These are phyloP conservation scores for Lacerta viridis DNA, from an alignment of 2,797 vertebrate genomes.

Conservation along the genomic window DNA sequence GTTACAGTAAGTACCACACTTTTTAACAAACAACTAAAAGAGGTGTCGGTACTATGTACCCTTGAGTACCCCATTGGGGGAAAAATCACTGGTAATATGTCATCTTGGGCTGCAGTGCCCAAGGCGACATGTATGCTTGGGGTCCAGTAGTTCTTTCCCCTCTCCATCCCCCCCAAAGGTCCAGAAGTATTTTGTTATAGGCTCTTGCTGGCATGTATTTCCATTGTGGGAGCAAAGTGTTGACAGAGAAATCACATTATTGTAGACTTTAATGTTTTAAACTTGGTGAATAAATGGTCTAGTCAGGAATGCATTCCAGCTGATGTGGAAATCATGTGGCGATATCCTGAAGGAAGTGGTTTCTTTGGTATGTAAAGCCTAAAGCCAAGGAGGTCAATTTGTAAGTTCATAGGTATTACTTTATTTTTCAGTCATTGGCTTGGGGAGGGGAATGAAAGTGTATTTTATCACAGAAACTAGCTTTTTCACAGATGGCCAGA, in stretches of 20 bases:
- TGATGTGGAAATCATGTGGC: no score
- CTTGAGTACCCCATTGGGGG: no score
- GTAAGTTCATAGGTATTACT: not conserved
- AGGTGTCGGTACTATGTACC: no score
- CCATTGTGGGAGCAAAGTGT: not conserved
- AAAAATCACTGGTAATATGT: not conserved
- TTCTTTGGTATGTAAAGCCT: not conserved
- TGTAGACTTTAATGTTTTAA: not conserved
- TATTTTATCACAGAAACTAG: not conserved
- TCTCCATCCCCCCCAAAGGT: not conserved
- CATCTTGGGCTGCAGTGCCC: not conserved
- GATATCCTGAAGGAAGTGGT: not conserved
- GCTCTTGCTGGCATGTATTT: not conserved
- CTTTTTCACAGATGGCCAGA: not conserved
- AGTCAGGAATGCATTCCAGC: not conserved
- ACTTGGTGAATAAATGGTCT: not conserved
- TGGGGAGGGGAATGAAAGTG: not conserved
- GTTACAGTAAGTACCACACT: no score
- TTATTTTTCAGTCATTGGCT: not conserved
- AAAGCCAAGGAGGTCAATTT: not conserved
- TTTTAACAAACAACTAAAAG: no score
- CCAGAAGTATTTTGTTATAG: not conserved
- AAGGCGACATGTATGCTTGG: not conserved
- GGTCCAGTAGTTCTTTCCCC: not conserved
- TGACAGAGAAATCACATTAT: not conserved